phyloP scores from a whole-genome alignment of 2,888 invertebrate species.

The Flexamia atlantica region DNA sequence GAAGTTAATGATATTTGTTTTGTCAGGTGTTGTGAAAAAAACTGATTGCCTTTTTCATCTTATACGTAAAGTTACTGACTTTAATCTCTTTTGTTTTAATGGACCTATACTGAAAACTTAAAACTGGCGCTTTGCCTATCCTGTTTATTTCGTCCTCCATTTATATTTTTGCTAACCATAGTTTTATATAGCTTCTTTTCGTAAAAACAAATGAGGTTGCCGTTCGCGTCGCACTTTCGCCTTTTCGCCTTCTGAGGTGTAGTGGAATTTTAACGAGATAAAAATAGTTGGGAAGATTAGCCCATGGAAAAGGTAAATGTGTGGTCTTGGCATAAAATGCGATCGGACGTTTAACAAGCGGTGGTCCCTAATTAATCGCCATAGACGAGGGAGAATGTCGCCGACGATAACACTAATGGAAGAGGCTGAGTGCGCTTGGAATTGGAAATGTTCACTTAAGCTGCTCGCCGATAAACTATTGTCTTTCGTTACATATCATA shows the following conservation, averaged over 20 bases:
- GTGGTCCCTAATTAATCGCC: constrained; percentile 1
- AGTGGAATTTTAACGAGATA: constrained; percentile 14
- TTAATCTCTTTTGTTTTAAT: too few relatives aligned
- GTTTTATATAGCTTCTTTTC: too few relatives aligned
- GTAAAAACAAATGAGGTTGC: too few relatives aligned
- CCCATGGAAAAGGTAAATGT: neutral
- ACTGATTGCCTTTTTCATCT: too few relatives aligned
- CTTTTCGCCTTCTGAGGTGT: too few relatives aligned
- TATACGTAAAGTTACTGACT: too few relatives aligned
- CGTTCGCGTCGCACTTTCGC: too few relatives aligned
- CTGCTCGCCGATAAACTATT: neutral
- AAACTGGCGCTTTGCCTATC: too few relatives aligned
- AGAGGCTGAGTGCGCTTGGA: neutral
- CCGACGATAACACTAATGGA: constrained; percentile 13
- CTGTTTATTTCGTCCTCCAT: neutral
- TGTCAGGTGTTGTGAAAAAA: too few relatives aligned
- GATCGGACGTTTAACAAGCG: neutral
- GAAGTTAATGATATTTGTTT: too few relatives aligned
- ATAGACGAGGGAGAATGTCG: constrained; percentile 11
- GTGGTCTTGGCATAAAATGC: constrained; percentile 35
- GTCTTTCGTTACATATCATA: neutral
- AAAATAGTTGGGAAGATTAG: neutral
- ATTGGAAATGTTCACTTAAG: neutral
- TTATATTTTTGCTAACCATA: too few relatives aligned
- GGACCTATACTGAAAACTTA: too few relatives aligned